phyloP scores from a whole-genome alignment of 1,140 invertebrate genomes.

The Agrypnia vestita region DNA sequence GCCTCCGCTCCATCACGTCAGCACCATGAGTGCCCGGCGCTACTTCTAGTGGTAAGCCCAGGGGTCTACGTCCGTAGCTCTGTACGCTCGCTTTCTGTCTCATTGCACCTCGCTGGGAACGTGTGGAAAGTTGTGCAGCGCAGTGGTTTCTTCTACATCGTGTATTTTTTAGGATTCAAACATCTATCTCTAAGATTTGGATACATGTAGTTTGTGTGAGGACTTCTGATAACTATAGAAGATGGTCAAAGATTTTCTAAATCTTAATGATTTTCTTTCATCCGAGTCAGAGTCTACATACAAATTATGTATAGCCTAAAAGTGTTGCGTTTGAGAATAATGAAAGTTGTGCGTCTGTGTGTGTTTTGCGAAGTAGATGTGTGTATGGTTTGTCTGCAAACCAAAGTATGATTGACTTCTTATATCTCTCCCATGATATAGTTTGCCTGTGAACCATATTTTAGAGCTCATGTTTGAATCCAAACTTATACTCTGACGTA shows the following conservation, averaged over 20 bases:
- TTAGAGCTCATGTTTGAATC: neutral
- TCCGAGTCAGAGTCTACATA: neutral
- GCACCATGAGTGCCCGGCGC: constrained; percentile 56
- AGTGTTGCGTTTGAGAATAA: no score
- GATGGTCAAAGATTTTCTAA: no score
- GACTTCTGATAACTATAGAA: no score
- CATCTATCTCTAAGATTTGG: neutral
- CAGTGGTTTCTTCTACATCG: no score
- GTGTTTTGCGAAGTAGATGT: constrained; percentile 11
- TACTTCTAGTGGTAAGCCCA: constrained; percentile 60
- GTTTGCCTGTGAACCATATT: neutral
- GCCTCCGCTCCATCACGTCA: constrained; percentile 42
- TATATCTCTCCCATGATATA: neutral
- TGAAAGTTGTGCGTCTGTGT: neutral
- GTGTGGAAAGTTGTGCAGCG: neutral
- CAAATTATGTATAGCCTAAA: neutral
- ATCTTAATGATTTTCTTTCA: no score
- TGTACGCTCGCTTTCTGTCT: constrained; percentile 42
- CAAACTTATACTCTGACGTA: neutral
- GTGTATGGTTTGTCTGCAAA: no score
- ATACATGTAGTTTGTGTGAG: no score
- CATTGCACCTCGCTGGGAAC: neutral
- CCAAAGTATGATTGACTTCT: no score
- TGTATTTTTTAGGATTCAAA: constrained; percentile 3
- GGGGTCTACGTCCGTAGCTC: constrained; percentile 56